Evolutionary conservation across 1,140 invertebrate species (phyloP), one percentile per base, ranked within the genome.

Genomic region (Meloidogyne exigua): DNA sequence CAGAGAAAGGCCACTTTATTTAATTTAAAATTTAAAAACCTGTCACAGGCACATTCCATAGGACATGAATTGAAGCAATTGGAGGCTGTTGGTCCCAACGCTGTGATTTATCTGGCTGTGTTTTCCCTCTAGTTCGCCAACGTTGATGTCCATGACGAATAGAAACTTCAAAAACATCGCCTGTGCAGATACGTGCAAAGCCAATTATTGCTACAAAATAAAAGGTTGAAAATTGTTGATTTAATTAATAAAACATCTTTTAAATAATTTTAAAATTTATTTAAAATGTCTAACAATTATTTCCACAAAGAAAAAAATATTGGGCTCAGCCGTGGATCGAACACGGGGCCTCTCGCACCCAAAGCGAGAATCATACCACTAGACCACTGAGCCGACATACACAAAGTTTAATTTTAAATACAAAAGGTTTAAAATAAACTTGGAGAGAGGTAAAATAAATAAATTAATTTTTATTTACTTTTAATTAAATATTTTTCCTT

Each of bases 91-190:
- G 88, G 73, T 91, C 90, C 91, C 91, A 91, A 36, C 85, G 87
- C 83, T 91, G 91, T 62, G 87, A 88, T 44, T 88, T 88, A 79
- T 90, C 89, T 80, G 90, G 90, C 39, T 89, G 88, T 11, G 91
- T 89, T 73, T 89, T 86, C 0, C 90, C 91, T 68, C 89, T 88
- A 15, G 88, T 89, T 82, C 91, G 90, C 91, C 91, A 92, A 84
- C 91, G 91, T 83, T 91, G 91, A 23, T 83, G 80, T 15, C 91
- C 91, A 80, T 91, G 90, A 75, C 89, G 88, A 21, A 92, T 88
- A 4, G 88, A 89, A 18, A 92, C 90, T 85, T 92, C 91, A 87
- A 91, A 92, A 21, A 90, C 88, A 85, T 92, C 81, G 12, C 81
- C 81, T 62, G 74, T 44, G n/a, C 78, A 67, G 23, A 82, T 63